Evolutionary conservation across 2,888 invertebrate genomes (phyloP).

Genomic region (Sarcophaga rosellei): DNA sequence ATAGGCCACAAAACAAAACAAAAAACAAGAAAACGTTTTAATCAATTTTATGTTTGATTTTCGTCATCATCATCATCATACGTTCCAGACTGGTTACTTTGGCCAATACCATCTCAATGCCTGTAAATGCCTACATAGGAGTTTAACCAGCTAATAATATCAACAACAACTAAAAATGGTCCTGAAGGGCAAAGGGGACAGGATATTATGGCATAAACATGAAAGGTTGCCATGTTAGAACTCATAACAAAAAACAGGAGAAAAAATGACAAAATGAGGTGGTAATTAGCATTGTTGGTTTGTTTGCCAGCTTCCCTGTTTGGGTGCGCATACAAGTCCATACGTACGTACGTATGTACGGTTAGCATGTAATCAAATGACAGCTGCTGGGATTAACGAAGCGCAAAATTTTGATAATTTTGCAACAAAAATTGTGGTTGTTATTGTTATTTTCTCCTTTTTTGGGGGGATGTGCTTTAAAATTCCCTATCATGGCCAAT

Average conservation of each 20-base stretch:
- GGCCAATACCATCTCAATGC: neutral
- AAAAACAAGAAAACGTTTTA: neutral
- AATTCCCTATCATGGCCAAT: conserved; percentile 18
- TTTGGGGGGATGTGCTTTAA: neutral
- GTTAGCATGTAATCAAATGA: conserved; percentile 62
- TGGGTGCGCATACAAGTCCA: neutral
- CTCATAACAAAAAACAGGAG: neutral
- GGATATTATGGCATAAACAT: neutral
- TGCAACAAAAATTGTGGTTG: conserved; percentile 15
- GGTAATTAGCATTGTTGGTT: conserved; percentile 66
- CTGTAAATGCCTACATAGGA: too few species aligned
- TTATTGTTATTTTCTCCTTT: neutral
- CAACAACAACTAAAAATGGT: neutral
- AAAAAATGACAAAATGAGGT: conserved; percentile 2
- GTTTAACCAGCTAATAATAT: neutral
- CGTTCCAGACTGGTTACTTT: neutral
- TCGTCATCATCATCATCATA: neutral
- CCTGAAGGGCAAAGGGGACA: neutral
- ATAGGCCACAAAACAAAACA: neutral
- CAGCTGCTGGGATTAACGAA: conserved; percentile 79
- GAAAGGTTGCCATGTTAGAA: neutral
- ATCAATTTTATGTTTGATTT: neutral
- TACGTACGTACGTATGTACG: too few species aligned
- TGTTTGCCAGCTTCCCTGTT: conserved; percentile 28
- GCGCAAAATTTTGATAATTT: conserved; percentile 77